Conservation (phyloP, 2,888 invertebrate species). For the Rhingia campestris region DNA sequence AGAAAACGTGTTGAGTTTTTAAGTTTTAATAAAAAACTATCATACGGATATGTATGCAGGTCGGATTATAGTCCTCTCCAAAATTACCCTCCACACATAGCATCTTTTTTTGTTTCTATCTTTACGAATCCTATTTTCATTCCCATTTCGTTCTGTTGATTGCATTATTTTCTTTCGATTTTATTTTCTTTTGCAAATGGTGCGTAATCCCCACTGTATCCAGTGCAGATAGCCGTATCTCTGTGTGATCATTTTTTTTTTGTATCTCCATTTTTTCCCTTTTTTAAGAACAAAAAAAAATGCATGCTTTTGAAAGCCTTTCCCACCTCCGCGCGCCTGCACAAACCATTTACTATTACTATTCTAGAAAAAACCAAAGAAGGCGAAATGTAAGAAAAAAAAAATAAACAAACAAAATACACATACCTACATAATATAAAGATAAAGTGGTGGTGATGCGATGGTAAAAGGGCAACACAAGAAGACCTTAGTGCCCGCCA, state of each 20-base stretch:
- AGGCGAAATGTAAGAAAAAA: slow-evolving; percentile 19
- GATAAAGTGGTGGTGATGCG: slow-evolving; percentile 15
- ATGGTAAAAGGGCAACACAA: slow-evolving; percentile 41
- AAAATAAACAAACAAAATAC: background rate
- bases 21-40: too few species aligned
- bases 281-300: slow-evolving; percentile 11
- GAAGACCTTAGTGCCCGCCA: slow-evolving; percentile 40
- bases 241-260: slow-evolving; percentile 4
- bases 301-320: slow-evolving; percentile 1
- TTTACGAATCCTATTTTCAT: slow-evolving; percentile 5
- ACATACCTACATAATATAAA: background rate
- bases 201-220: slow-evolving; percentile 20
- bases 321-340: slow-evolving; percentile 11
- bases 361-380: slow-evolving; percentile 24
- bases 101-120: background rate
- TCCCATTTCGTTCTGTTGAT: background rate
- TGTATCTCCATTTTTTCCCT: background rate
- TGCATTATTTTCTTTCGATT: background rate
- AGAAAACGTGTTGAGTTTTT: too few species aligned
- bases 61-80: too few species aligned
- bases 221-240: slow-evolving; percentile 1
- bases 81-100: too few species aligned
- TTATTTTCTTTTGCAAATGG: slow-evolving; percentile 9
- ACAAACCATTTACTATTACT: background rate
- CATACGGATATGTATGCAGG: too few species aligned